Conservation (phyloP, 53 echinoderm and acorn worm species). For the Actinopyga echinites region DNA sequence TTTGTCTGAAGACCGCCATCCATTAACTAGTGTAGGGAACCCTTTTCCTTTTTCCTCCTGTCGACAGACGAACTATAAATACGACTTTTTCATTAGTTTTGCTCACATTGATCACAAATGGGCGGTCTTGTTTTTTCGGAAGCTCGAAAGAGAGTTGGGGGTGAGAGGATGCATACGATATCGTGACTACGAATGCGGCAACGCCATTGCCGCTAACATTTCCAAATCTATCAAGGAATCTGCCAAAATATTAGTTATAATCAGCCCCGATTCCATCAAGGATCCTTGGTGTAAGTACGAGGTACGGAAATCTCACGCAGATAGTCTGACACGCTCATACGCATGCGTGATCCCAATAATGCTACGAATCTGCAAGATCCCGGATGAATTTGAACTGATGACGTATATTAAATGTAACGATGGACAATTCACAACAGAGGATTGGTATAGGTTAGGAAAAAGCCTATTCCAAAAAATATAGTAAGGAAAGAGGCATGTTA, state of each 20-base stretch:
- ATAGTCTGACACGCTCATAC: slow-evolving; percentile 39
- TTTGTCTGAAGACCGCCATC: slow-evolving; percentile 53
- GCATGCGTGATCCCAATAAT: slow-evolving; percentile 78
- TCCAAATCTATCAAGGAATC: slow-evolving; percentile 68
- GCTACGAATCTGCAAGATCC: slow-evolving; percentile 71
- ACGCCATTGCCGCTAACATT: slow-evolving; percentile 79
- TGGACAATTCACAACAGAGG: slow-evolving; percentile 75
- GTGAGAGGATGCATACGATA: slow-evolving; percentile 76
- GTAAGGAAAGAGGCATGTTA: too few species aligned
- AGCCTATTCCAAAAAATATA: slow-evolving; percentile 51
- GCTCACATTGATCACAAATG: slow-evolving; percentile 89
- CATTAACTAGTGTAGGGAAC: background rate
- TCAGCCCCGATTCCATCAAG: slow-evolving; percentile 71
- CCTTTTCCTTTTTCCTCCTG: background rate
- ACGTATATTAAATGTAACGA: slow-evolving; percentile 77
- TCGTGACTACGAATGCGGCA: slow-evolving; percentile 86
- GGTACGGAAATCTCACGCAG: slow-evolving; percentile 69
- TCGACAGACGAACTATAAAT: slow-evolving; percentile 54
- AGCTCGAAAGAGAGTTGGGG: slow-evolving; percentile 70
- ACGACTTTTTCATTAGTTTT: slow-evolving; percentile 88
- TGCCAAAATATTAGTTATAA: slow-evolving; percentile 66
- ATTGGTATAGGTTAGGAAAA: slow-evolving; percentile 78
- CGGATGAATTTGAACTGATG: slow-evolving; percentile 77
- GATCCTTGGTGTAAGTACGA: slow-evolving; percentile 95
- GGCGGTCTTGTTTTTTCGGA: slow-evolving; percentile 73